These are phyloP conservation scores for Semnornis frantzii DNA, from an alignment of 2,113 vertebrate species.

Conservation along the genomic window DNA sequence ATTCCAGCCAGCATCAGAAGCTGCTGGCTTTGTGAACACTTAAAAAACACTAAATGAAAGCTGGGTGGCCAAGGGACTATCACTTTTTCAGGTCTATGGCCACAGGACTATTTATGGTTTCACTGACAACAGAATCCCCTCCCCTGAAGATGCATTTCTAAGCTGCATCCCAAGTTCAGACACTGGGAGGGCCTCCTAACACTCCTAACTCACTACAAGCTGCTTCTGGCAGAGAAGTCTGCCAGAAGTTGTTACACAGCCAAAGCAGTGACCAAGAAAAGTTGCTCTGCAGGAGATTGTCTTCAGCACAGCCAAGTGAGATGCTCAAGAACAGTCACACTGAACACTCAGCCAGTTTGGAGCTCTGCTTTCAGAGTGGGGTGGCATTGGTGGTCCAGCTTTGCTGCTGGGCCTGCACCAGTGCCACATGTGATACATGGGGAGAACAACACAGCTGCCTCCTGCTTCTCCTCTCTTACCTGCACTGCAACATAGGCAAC, in stretches of 20 bases:
- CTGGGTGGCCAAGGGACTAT: background rate
- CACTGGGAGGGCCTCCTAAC: background rate
- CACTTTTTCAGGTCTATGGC: background rate
- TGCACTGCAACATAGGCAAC: conserved; percentile 92
- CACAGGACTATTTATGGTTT: background rate
- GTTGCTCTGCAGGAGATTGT: background rate
- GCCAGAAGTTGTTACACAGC: background rate
- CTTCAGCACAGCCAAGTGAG: background rate
- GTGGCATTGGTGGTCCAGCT: background rate
- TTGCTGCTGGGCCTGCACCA: background rate
- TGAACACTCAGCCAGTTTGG: background rate
- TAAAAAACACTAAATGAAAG: background rate
- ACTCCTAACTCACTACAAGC: background rate
- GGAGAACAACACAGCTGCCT: background rate
- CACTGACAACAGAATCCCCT: background rate
- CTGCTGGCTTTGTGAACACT: background rate
- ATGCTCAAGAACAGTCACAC: background rate
- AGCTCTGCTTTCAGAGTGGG: background rate
- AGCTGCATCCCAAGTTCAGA: background rate
- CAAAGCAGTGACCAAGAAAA: background rate
- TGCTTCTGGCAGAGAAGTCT: background rate
- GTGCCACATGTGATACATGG: background rate
- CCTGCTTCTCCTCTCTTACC: conserved; percentile 71
- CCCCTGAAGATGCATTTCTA: background rate
- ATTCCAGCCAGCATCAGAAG: background rate